phyloP scores from a whole-genome alignment of 2,888 invertebrate genomes.

The Lasioglossum villosulum region DNA sequence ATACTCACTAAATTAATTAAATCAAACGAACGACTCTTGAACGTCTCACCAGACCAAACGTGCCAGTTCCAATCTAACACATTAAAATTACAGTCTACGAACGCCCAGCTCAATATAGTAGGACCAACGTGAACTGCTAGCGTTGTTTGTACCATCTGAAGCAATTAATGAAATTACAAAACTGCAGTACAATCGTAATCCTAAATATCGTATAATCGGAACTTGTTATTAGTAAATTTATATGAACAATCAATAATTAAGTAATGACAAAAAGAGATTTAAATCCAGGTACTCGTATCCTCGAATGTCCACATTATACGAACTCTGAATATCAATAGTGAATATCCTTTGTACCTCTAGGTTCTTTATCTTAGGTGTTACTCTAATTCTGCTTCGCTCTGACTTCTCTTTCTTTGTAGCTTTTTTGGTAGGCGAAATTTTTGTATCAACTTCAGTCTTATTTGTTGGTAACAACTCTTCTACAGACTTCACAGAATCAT shows the following conservation, averaged over 20 bases:
- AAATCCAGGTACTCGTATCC: neutral
- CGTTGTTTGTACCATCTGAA: slow-evolving; percentile 28
- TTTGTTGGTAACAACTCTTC: slow-evolving; percentile 28
- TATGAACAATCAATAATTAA: neutral
- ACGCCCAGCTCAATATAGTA: slow-evolving; percentile 46
- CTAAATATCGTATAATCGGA: neutral
- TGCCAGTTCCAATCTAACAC: slow-evolving; percentile 39
- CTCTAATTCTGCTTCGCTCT: neutral
- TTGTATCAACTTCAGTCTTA: neutral
- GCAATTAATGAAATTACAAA: slow-evolving; percentile 7
- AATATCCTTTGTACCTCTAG: neutral
- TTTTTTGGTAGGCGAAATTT: neutral
- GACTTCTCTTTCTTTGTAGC: neutral
- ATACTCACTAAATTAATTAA: slow-evolving; percentile 24
- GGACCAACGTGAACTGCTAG: slow-evolving; percentile 52
- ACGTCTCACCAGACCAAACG: neutral
- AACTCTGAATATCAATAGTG: neutral
- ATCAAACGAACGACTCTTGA: neutral
- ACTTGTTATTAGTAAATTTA: neutral
- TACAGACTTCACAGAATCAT: slow-evolving; percentile 35
- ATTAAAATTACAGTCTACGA: slow-evolving; percentile 19
- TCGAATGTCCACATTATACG: neutral
- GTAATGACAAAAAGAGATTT: neutral
- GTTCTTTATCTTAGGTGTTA: neutral
- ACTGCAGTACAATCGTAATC: neutral